These are phyloP conservation scores for Hypomecis atomaria DNA, from an alignment of 2,888 invertebrate genomes.

Conservation along the genomic window DNA sequence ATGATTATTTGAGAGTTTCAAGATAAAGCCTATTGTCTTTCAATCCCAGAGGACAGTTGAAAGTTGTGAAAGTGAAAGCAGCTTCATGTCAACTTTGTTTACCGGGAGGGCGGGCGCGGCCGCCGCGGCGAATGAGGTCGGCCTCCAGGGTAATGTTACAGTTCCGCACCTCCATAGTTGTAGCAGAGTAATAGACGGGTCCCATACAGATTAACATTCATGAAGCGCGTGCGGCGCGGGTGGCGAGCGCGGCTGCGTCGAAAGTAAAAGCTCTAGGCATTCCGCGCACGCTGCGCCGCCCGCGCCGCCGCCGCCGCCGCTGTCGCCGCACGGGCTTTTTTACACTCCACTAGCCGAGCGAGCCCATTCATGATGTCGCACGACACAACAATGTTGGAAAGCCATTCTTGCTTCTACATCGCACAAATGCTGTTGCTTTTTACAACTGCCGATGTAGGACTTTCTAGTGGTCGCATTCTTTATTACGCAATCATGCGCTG, in stretches of 20 bases:
- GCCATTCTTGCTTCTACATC: conserved; percentile 11
- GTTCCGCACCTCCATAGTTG: conserved; percentile 25
- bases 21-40: too few relatives aligned
- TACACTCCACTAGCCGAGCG: conserved; percentile 22
- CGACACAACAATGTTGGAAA: conserved; percentile 22
- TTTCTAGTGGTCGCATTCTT: conserved; percentile 10
- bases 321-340: conserved; percentile 21
- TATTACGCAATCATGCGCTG: not conserved
- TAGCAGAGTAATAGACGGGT: conserved; percentile 22
- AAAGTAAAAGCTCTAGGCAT: conserved; percentile 47
- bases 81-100: too few relatives aligned
- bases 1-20: too few relatives aligned
- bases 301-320: conserved; percentile 3
- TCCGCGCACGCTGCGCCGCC: conserved; percentile 34
- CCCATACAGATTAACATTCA: conserved; percentile 26
- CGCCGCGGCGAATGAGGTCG: not conserved
- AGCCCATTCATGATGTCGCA: conserved; percentile 30
- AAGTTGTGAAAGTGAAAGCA: not conserved
- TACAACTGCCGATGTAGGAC: not conserved
- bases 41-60: not conserved
- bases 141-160: conserved; percentile 21
- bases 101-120: too few relatives aligned
- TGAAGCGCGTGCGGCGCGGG: conserved; percentile 13
- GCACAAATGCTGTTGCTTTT: not conserved
- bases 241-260: conserved; percentile 26